A percentile compares a stretch with the other conserved stretches of the same genome.
phyloP scores from a whole-genome alignment of 2,888 invertebrate genomes.

The Ariolimax columbianus region DNA sequence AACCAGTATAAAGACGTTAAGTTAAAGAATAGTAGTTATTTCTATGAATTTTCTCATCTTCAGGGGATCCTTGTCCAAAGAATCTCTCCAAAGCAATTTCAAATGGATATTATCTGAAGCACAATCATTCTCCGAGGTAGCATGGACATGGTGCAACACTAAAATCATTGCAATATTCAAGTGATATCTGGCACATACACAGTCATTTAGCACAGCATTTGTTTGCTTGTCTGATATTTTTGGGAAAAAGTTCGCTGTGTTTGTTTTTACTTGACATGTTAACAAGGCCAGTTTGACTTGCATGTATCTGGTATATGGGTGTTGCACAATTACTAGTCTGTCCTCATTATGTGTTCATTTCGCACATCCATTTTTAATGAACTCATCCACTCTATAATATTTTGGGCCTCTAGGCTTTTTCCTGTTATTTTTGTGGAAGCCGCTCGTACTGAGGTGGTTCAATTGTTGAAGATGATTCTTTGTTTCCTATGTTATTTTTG shows the following conservation, averaged over 20 bases:
- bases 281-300: not conserved
- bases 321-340: not conserved
- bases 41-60: constrained; percentile 39
- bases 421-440: too few relatives aligned
- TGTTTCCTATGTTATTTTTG: too few relatives aligned
- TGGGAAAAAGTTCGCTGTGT: not conserved
- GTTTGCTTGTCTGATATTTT: not conserved
- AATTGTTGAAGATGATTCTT: too few relatives aligned
- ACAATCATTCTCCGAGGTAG: constrained; percentile 48
- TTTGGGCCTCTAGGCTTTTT: too few relatives aligned
- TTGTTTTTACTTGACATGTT: not conserved
- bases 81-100: constrained; percentile 54
- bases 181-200: not conserved
- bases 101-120: constrained; percentile 50
- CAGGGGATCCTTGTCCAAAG: constrained; percentile 57
- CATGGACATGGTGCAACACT: constrained; percentile 54
- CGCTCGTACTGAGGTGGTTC: too few relatives aligned
- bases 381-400: too few relatives aligned
- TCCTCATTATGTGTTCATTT: not conserved
- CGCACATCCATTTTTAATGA: not conserved
- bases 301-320: not conserved
- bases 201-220: not conserved
- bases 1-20: too few relatives aligned
- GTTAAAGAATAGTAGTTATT: not conserved
- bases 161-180: constrained; percentile 15